Conservation (phyloP, 2,113 vertebrate species). For the Myrmecophaga tridactyla region DNA sequence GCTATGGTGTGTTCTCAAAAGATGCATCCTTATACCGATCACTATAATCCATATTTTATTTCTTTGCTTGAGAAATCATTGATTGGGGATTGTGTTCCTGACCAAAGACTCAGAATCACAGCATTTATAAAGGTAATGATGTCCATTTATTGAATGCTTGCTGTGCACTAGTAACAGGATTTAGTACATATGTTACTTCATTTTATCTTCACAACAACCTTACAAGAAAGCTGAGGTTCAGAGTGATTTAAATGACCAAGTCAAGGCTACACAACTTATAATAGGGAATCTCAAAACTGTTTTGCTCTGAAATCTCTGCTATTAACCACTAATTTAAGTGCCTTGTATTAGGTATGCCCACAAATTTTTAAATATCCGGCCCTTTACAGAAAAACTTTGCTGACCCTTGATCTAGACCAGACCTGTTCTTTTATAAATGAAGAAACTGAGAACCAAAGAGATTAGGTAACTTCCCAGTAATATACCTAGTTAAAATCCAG, state of each 20-base stretch:
- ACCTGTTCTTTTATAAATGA: background rate
- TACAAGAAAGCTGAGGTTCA: background rate
- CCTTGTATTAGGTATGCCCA: background rate
- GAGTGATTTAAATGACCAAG: background rate
- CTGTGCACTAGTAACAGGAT: background rate
- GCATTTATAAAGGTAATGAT: slow-evolving; percentile 28
- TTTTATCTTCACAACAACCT: background rate
- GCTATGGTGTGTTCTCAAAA: background rate
- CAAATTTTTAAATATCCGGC: too few relatives aligned
- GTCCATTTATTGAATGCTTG: background rate
- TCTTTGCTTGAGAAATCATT: slow-evolving; percentile 26
- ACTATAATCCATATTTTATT: slow-evolving; percentile 23
- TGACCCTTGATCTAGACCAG: background rate
- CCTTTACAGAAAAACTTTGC: background rate
- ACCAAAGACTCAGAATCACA: background rate
- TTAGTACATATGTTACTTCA: background rate
- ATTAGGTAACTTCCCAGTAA: background rate
- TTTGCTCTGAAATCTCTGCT: background rate
- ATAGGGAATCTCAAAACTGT: background rate
- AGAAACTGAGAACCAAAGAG: background rate
- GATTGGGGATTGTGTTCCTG: background rate
- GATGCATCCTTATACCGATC: background rate
- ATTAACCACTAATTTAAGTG: background rate
- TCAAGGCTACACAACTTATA: background rate
- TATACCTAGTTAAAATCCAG: background rate